Evolutionary conservation across 23 tunicate species (phyloP).

Genomic region (Styela clava): DNA sequence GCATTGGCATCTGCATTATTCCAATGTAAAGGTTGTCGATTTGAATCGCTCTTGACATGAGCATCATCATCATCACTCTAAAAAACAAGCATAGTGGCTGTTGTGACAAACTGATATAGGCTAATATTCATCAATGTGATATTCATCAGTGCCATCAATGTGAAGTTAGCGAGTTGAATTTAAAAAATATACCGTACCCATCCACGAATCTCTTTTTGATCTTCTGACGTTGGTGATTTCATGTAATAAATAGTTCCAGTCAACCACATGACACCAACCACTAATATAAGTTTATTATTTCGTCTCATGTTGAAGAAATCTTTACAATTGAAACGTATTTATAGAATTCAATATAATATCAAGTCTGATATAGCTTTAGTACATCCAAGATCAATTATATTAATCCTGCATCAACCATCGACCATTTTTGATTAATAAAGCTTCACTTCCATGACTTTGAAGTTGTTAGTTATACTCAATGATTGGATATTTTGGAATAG

Average conservation of each 20-base stretch:
- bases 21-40: not conserved
- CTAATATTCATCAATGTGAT: too few relatives aligned
- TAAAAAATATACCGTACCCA: not conserved
- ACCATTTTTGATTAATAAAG: too few relatives aligned
- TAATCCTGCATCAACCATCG: too few relatives aligned
- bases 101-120: too few relatives aligned
- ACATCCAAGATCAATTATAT: too few relatives aligned
- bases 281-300: not conserved
- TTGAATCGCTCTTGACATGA: not conserved
- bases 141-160: not conserved
- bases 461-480: too few relatives aligned
- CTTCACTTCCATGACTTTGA: too few relatives aligned
- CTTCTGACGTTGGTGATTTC: not conserved
- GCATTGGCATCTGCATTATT: not conserved
- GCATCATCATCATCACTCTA: not conserved
- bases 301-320: conserved; percentile 23
- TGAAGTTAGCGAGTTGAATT: not conserved
- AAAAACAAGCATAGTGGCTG: too few relatives aligned
- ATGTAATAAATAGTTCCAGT: conserved; percentile 19
- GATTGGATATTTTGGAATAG: too few relatives aligned
- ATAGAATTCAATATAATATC: too few relatives aligned
- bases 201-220: not conserved
- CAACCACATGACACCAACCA: conserved; percentile 5
- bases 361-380: too few relatives aligned
- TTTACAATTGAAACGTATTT: too few relatives aligned